These are phyloP conservation scores for Paramormyrops kingsleyae DNA, from an alignment of 2,113 vertebrate species.

Conservation along the genomic window DNA sequence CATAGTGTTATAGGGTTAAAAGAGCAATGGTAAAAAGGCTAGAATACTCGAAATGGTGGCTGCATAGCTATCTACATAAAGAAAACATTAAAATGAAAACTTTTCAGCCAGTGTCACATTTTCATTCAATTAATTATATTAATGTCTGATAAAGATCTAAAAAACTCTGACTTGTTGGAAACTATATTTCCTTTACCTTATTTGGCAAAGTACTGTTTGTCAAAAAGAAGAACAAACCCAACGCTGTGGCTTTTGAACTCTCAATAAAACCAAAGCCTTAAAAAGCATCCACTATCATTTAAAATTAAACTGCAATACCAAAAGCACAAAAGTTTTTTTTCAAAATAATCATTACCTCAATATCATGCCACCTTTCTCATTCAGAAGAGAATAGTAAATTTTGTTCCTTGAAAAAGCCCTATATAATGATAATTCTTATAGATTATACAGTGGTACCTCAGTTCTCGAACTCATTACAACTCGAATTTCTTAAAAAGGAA, in stretches of 20 bases:
- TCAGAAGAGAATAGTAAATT: neutral
- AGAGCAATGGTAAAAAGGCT: neutral
- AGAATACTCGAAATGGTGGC: neutral
- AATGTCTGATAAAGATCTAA: neutral
- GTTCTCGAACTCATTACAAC: too few relatives aligned
- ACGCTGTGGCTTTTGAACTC: neutral
- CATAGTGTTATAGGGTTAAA: neutral
- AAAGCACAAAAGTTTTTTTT: neutral
- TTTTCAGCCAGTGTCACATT: neutral
- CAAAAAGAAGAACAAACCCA: neutral
- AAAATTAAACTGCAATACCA: neutral
- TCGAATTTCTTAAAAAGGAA: too few relatives aligned
- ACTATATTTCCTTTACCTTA: neutral
- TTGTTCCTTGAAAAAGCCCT: neutral
- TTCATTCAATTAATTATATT: neutral
- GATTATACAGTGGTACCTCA: neutral
- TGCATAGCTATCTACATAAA: neutral
- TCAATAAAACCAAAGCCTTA: neutral
- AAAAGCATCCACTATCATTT: neutral
- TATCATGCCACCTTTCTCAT: neutral
- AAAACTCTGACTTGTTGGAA: neutral
- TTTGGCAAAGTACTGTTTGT: neutral
- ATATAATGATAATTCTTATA: neutral
- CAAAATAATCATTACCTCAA: neutral
- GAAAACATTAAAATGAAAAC: neutral